These are phyloP conservation scores for Carollia perspicillata DNA, from an alignment of 2,113 vertebrate species.

Conservation along the genomic window DNA sequence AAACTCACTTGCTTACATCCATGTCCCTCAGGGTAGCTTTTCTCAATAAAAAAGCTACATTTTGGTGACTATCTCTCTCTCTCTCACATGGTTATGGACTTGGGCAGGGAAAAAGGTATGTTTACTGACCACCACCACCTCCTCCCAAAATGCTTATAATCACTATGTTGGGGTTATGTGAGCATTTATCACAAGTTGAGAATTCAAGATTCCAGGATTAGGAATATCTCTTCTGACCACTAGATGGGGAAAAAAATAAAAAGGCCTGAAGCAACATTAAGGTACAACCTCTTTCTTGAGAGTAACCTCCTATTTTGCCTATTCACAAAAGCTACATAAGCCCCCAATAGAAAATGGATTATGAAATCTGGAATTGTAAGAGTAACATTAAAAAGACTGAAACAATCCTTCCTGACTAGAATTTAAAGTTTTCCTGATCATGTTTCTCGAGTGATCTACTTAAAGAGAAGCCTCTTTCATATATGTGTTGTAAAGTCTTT, in stretches of 20 bases:
- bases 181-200: not conserved
- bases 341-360: not conserved
- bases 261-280: not conserved
- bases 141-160: not conserved
- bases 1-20: not conserved
- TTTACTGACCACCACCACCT: not conserved
- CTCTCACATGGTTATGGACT: not conserved
- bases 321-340: not conserved
- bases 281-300: not conserved
- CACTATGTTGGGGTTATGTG: not conserved
- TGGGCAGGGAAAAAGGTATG: not conserved
- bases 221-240: not conserved
- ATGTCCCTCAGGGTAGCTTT: not conserved
- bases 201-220: not conserved
- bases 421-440: not conserved
- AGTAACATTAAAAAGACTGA: not conserved
- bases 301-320: not conserved
- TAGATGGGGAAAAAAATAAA: not conserved
- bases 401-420: not conserved
- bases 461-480: not conserved
- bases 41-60: not conserved
- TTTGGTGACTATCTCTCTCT: not conserved
- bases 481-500: not conserved
- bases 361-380: not conserved
- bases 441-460: not conserved